Evolutionary conservation across 2,797 vertebrate genomes (phyloP), one percentile per base, ranked within the genome.

Genomic region (Pristis pectinata): DNA sequence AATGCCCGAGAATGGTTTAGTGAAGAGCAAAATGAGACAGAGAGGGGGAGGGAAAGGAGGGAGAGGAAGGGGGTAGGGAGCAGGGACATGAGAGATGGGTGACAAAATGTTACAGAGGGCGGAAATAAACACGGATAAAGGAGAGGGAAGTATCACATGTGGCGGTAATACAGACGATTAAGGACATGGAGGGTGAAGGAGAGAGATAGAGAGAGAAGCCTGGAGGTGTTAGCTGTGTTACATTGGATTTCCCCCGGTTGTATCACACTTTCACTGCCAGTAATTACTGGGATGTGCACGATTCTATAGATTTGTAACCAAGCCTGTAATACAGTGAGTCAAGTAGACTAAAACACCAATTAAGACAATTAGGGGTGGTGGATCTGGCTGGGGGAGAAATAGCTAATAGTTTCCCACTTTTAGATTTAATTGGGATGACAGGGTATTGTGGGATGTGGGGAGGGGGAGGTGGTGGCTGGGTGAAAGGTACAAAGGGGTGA

Each of bases 311-410:
- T 59, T 34, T 53, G 1, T 59, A 13, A 87, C 30, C 49, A 87
- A 87, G 83, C 53, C 83, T 56, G 15, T 56, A 56, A 87, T 87
- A 34, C 27, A 56, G 56, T 34, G 8, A n/a, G 30, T 59, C 83
- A 87, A 82, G 27, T 19, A 59, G 53, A 87, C 53, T 17, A 87
- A 87, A 87, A 87, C 49, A 87, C 27, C 53, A 87, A 87, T 87
- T 87, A 87, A 87, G 13, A 87, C 27, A 87, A 13, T 59, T 34
- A 34, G 53, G 59, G 87, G 49, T 34, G 27, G 83, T 87, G 83
- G 53, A 87, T 59, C 83, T 87, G 49, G 87, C 53, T 30, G 70
- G 70, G 70, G 22, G 7, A 30, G 30, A 72, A 30, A 15, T 30
- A 49, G 27, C 83, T 87, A 30, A 83, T 27, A 53, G 80, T n/a